Evolutionary conservation across 1,140 invertebrate genomes (phyloP).

Genomic region (Eubasilissa regina): DNA sequence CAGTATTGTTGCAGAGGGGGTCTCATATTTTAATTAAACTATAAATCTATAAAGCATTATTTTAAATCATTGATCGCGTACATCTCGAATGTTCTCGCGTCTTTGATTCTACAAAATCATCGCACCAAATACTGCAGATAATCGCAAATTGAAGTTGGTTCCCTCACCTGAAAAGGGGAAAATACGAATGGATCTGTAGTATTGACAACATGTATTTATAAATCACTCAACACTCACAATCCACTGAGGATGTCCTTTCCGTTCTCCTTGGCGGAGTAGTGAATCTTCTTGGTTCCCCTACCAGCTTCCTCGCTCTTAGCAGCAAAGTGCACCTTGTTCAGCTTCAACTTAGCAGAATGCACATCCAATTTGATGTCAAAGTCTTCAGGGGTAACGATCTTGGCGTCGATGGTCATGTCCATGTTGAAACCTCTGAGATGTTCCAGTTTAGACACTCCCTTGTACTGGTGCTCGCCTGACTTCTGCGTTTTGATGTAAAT

Average conservation of each 20-base stretch:
- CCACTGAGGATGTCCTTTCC: constrained; percentile 79
- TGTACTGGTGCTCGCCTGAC: constrained; percentile 71
- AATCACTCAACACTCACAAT: constrained; percentile 69
- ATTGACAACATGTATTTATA: too few species aligned
- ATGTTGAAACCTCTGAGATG: constrained; percentile 72
- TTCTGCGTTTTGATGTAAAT: constrained; percentile 70
- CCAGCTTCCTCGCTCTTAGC: constrained; percentile 76
- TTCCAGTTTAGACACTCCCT: constrained; percentile 71
- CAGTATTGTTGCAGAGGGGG: too few species aligned
- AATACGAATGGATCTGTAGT: too few species aligned
- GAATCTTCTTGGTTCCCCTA: constrained; percentile 73
- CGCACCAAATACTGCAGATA: too few species aligned
- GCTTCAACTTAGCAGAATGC: constrained; percentile 78
- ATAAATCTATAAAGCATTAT: too few species aligned
- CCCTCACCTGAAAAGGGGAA: too few species aligned
- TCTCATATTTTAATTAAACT: too few species aligned
- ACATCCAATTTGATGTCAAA: constrained; percentile 76
- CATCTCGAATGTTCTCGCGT: too few species aligned
- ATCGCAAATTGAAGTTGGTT: too few species aligned
- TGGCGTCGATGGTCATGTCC: constrained; percentile 72
- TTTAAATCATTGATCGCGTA: too few species aligned
- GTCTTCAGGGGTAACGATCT: constrained; percentile 77
- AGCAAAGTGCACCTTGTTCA: constrained; percentile 78
- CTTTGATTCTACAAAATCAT: too few species aligned
- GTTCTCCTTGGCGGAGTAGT: constrained; percentile 75